A percentile compares a stretch with the other conserved stretches of the same genome.
These are phyloP conservation scores for Yoshiicerus persimilis DNA, from an alignment of 1,140 invertebrate species.

Conservation along the genomic window DNA sequence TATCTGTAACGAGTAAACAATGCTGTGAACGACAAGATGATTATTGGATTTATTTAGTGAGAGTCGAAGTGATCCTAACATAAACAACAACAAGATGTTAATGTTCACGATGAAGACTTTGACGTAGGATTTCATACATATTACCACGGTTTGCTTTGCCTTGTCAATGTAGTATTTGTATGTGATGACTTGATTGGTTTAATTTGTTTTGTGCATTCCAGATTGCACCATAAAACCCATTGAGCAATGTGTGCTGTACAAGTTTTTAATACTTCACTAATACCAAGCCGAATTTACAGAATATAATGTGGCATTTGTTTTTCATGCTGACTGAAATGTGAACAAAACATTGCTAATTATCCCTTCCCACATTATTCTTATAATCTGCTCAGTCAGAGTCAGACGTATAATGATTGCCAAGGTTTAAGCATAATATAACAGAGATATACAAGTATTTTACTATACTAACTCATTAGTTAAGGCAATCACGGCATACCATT, in stretches of 20 bases:
- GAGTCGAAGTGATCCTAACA: neutral
- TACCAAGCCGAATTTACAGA: neutral
- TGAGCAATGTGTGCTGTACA: neutral
- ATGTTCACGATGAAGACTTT: neutral
- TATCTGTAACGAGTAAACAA: constrained; percentile 9
- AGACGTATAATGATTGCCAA: neutral
- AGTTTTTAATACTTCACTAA: neutral
- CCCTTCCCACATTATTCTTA: neutral
- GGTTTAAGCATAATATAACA: neutral
- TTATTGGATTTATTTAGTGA: constrained; percentile 21
- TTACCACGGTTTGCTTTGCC: neutral
- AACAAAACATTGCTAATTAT: constrained; percentile 21
- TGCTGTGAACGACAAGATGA: constrained; percentile 14
- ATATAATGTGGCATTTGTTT: neutral
- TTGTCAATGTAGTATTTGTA: neutral
- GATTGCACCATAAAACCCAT: neutral
- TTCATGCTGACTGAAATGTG: neutral
- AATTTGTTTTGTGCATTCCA: neutral
- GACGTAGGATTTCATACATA: constrained; percentile 3
- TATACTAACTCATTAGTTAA: neutral
- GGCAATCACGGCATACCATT: neutral
- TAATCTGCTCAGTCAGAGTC: neutral
- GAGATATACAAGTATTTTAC: neutral
- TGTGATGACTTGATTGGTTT: constrained; percentile 3
- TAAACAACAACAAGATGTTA: constrained; percentile 5